These are phyloP conservation scores for Peromyscus californicus DNA, from an alignment of 2,113 vertebrate species.

Conservation along the genomic window DNA sequence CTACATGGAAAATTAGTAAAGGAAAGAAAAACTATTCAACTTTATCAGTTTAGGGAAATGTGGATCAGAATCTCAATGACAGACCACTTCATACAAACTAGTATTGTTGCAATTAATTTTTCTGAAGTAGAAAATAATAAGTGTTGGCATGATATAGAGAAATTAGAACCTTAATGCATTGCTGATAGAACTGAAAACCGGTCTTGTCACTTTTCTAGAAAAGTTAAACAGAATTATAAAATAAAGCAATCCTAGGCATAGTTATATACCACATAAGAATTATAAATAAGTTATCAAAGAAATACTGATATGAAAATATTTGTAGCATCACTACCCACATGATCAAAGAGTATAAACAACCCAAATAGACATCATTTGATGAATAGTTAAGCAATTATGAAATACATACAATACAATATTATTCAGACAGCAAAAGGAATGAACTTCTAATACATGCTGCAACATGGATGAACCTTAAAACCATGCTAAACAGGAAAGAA, in stretches of 20 bases:
- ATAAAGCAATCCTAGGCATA: neutral
- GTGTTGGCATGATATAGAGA: neutral
- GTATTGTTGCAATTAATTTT: neutral
- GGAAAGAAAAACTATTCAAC: neutral
- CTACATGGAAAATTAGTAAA: neutral
- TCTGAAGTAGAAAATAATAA: neutral
- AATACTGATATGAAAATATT: neutral
- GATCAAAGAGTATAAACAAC: neutral
- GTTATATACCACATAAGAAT: neutral
- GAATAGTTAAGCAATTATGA: neutral
- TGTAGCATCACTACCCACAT: neutral
- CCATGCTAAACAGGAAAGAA: neutral
- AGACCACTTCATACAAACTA: neutral
- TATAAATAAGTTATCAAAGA: neutral
- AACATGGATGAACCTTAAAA: constrained; percentile 18
- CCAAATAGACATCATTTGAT: neutral
- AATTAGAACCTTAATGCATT: neutral
- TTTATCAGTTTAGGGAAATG: neutral
- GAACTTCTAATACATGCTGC: neutral
- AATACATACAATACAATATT: neutral
- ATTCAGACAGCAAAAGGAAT: neutral
- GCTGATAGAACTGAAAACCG: neutral
- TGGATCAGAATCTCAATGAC: neutral
- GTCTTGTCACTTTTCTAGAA: neutral
- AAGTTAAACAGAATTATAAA: neutral